phyloP scores from a whole-genome alignment of 2,113 vertebrate genomes.

The Hepsetus odoe region DNA sequence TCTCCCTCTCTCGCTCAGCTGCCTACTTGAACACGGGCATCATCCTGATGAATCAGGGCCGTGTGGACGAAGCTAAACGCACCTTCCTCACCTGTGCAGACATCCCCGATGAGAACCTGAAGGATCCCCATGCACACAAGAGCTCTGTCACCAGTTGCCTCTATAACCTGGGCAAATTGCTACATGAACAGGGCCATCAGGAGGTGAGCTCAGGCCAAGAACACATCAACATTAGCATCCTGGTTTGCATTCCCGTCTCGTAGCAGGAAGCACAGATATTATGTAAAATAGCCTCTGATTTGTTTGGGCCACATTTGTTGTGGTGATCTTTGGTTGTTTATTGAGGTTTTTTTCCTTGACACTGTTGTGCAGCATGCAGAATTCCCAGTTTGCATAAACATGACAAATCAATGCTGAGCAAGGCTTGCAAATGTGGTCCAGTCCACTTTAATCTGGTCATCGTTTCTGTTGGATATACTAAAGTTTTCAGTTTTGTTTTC shows the following conservation, averaged over 20 bases:
- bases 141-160: conserved; percentile 98
- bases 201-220: conserved; percentile 77
- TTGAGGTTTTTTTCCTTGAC: too few species aligned
- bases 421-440: too few species aligned
- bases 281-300: too few species aligned
- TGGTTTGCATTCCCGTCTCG: too few species aligned
- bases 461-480: too few species aligned
- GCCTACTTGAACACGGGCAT: conserved; percentile 99
- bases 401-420: too few species aligned
- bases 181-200: conserved; percentile 95
- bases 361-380: too few species aligned
- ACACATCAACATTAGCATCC: neutral
- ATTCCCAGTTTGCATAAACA: too few species aligned
- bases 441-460: too few species aligned
- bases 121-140: conserved; percentile 97
- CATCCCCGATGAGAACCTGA: conserved; percentile 97
- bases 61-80: conserved; percentile 88
- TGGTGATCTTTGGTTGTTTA: too few species aligned
- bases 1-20: conserved; percentile 70
- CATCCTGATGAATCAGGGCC: conserved; percentile 96
- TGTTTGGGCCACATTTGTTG: too few species aligned
- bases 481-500: too few species aligned
- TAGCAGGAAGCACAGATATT: neutral
- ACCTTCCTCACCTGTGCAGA: conserved; percentile 96
- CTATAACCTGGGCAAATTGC: conserved; percentile 96